These are phyloP conservation scores for Chiridota heheva DNA, from an alignment of 35 echinoderm and acorn worm species.

Conservation along the genomic window DNA sequence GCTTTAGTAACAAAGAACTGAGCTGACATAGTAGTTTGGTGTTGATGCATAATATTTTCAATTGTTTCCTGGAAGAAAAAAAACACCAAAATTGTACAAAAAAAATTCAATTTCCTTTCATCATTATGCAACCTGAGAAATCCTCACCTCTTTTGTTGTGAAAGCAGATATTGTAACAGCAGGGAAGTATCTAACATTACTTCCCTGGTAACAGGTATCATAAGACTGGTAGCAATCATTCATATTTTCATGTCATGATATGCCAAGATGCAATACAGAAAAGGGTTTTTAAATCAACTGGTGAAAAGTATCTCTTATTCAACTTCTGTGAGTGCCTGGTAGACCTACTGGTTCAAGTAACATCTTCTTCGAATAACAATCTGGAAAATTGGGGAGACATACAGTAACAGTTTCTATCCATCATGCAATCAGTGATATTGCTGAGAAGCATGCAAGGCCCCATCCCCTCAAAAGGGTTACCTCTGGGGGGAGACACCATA, in stretches of 20 bases:
- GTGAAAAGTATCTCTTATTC: not conserved
- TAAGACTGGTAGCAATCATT: not conserved
- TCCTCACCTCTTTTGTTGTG: not conserved
- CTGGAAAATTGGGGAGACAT: not conserved
- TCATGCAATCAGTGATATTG: not conserved
- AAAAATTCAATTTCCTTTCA: not conserved
- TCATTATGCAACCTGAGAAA: not conserved
- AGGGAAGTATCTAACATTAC: not conserved
- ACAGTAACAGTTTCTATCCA: not conserved
- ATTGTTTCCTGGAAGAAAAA: conserved; percentile 15
- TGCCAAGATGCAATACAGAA: not conserved
- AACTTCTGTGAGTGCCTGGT: not conserved
- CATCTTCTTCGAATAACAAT: not conserved
- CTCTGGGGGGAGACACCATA: not conserved
- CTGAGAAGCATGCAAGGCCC: not conserved
- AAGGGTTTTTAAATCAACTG: no score
- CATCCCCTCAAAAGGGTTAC: not conserved
- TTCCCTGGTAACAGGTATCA: not conserved
- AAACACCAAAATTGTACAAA: not conserved
- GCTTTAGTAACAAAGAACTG: conserved; percentile 4
- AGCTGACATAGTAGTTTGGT: not conserved
- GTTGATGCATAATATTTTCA: not conserved
- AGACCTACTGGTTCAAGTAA: not conserved
- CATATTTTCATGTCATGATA: not conserved
- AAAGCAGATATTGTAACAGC: not conserved